phyloP scores from a whole-genome alignment of 2,797 vertebrate genomes.

The Heterohyrax brucei region DNA sequence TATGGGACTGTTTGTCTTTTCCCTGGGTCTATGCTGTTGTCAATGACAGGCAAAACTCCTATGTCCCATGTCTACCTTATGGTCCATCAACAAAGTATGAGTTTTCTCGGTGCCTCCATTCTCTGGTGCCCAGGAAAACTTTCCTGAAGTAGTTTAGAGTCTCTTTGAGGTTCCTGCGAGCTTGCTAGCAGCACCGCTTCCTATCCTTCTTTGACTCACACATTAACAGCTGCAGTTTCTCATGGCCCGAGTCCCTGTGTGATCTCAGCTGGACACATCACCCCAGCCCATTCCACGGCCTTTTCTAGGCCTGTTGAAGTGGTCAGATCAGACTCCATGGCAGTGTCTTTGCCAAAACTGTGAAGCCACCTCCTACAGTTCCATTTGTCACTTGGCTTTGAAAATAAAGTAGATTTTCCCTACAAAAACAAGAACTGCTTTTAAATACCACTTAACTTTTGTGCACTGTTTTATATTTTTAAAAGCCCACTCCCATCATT shows the following conservation, averaged over 20 bases:
- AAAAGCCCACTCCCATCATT: neutral
- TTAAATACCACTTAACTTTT: neutral
- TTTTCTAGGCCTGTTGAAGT: neutral
- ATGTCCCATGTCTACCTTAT: neutral
- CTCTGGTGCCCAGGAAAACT: neutral
- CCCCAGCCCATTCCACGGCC: neutral
- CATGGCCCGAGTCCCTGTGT: neutral
- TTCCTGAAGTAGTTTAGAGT: neutral
- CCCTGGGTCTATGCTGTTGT: neutral
- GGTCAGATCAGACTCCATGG: neutral
- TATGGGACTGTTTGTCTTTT: neutral
- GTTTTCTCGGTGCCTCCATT: neutral
- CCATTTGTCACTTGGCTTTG: neutral
- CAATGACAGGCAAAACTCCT: neutral
- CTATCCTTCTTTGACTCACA: too few species aligned
- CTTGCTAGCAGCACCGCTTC: neutral
- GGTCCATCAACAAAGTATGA: neutral
- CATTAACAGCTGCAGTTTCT: conserved; percentile 38
- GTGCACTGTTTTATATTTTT: neutral
- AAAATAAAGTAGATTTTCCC: conserved; percentile 28
- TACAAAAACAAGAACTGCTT: neutral
- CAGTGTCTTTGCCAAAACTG: neutral
- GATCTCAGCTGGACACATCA: conserved; percentile 14
- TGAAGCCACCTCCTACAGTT: neutral
- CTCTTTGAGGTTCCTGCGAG: neutral